Evolutionary conservation across 2,797 vertebrate species (phyloP).

Genomic region (Botia kubotai): DNA sequence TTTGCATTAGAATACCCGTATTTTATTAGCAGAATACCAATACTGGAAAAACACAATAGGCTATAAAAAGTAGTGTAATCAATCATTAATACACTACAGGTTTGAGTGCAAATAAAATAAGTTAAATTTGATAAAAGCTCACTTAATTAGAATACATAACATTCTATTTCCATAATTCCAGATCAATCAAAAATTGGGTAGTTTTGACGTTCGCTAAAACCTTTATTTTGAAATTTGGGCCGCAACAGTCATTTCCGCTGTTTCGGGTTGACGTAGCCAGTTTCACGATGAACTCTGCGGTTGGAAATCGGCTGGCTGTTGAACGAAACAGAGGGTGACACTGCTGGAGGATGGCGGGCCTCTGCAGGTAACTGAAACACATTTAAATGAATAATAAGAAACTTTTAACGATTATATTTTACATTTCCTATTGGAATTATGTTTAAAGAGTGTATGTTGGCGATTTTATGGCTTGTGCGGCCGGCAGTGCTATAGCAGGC

Average conservation of each 20-base stretch:
- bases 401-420: not conserved
- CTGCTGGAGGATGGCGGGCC: slow-evolving; percentile 59
- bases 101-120: not conserved
- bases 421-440: slow-evolving; percentile 20
- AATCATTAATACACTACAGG: not conserved
- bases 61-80: not conserved
- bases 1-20: no score
- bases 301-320: slow-evolving; percentile 52
- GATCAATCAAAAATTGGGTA: not conserved
- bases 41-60: no score
- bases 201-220: slow-evolving; percentile 4
- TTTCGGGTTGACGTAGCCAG: slow-evolving; percentile 31
- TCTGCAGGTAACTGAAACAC: slow-evolving; percentile 58
- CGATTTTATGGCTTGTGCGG: slow-evolving; percentile 46
- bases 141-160: not conserved
- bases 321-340: slow-evolving; percentile 63
- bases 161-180: not conserved
- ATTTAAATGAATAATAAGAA: not conserved
- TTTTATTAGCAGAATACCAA: no score
- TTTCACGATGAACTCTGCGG: slow-evolving; percentile 46
- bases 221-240: slow-evolving; percentile 23
- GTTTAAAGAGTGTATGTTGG: slow-evolving; percentile 10
- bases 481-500: slow-evolving; percentile 66
- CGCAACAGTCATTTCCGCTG: slow-evolving; percentile 18
- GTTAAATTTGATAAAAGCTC: no score